A percentile compares a stretch with the other conserved stretches of the same genome.
These are phyloP conservation scores for Tyto alba DNA, from an alignment of 2,113 vertebrate genomes.

Conservation along the genomic window DNA sequence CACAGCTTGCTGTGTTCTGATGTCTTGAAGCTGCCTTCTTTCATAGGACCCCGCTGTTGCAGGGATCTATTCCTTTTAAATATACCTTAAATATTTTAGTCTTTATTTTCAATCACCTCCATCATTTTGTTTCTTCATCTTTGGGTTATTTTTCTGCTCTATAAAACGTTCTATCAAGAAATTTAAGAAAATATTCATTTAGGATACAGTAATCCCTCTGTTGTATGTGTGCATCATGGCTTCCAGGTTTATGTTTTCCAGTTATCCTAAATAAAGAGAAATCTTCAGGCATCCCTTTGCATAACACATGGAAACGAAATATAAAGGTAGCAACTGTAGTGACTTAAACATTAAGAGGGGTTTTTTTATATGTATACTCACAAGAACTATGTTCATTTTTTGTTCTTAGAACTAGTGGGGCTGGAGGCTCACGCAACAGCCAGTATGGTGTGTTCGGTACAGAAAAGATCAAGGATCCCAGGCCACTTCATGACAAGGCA, in stretches of 20 bases:
- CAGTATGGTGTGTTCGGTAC: slow-evolving; percentile 81
- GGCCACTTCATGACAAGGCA: slow-evolving; percentile 92
- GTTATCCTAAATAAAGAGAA: neutral
- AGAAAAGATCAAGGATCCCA: slow-evolving; percentile 93
- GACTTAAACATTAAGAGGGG: neutral
- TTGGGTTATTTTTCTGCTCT: neutral
- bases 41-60: neutral
- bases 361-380: neutral
- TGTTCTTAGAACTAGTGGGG: slow-evolving; percentile 74
- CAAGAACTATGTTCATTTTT: neutral
- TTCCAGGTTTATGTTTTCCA: neutral
- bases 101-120: neutral
- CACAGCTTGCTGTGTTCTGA: neutral
- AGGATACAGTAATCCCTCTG: neutral
- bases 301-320: neutral
- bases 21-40: neutral
- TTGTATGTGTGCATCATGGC: neutral
- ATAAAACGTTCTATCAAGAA: neutral
- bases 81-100: neutral
- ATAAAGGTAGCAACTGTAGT: neutral
- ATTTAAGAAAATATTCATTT: neutral
- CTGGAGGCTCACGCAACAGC: slow-evolving; percentile 80
- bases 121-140: neutral
- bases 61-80: neutral
- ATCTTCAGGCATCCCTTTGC: neutral